phyloP scores from a whole-genome alignment of 2,888 invertebrate genomes.

The Pseudoips prasinana region DNA sequence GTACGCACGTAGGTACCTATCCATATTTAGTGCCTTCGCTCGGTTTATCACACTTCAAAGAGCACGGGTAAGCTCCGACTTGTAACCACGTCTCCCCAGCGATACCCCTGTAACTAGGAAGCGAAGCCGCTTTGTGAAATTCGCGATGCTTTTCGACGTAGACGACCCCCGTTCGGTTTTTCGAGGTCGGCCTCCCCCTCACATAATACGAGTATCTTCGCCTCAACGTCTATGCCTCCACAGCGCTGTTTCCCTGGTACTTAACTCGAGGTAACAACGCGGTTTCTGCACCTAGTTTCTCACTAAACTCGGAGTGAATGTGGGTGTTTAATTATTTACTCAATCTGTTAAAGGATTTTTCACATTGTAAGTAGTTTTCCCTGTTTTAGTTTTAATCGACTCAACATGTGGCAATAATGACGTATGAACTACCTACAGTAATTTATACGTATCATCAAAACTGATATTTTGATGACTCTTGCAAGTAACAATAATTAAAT shows the following conservation, averaged over 20 bases:
- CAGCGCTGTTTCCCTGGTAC: conserved; percentile 38
- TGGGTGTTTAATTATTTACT: conserved; percentile 69
- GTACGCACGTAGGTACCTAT: conserved; percentile 51
- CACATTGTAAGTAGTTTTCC: conserved; percentile 19
- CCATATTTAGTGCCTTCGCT: conserved; percentile 60
- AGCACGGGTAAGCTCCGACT: conserved; percentile 63
- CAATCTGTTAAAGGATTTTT: conserved; percentile 50
- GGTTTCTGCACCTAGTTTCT: conserved; percentile 63
- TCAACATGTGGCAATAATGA: conserved; percentile 24
- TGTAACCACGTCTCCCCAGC: conserved; percentile 65
- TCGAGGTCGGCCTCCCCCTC: conserved; percentile 68
- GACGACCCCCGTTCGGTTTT: conserved; percentile 72
- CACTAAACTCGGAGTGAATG: conserved; percentile 43
- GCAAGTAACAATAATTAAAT: too few relatives aligned
- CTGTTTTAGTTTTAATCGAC: conserved; percentile 35
- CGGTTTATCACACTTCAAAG: conserved; percentile 78
- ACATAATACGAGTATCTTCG: conserved; percentile 36
- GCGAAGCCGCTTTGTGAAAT: conserved; percentile 76
- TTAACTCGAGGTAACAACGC: conserved; percentile 45
- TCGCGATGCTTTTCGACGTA: conserved; percentile 69
- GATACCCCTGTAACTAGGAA: conserved; percentile 65
- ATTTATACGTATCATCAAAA: too few relatives aligned
- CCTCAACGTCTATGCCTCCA: conserved; percentile 32
- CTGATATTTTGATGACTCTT: too few relatives aligned
- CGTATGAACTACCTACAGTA: too few relatives aligned